Conservation (phyloP, 2,113 vertebrate species). For the Urocolius indicus region DNA sequence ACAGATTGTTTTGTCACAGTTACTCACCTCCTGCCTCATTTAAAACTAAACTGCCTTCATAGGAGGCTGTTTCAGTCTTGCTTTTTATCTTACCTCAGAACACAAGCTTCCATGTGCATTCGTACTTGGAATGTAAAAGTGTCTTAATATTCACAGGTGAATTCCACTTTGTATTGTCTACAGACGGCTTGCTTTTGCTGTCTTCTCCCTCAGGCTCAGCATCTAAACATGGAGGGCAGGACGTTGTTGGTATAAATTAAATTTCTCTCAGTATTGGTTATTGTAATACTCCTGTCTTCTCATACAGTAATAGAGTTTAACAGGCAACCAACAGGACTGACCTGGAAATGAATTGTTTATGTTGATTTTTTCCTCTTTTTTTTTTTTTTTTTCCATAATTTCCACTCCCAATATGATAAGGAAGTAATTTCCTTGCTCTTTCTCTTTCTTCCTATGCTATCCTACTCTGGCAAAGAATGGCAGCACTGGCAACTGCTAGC, state of each 20-base stretch:
- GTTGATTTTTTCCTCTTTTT: not conserved
- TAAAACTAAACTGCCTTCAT: not conserved
- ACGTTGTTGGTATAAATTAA: not conserved
- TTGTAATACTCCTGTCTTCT: not conserved
- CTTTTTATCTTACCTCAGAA: not conserved
- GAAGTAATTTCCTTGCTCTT: not conserved
- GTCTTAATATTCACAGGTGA: not conserved
- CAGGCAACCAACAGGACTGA: not conserved
- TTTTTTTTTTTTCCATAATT: not conserved
- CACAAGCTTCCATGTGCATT: not conserved
- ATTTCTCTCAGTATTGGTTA: not conserved
- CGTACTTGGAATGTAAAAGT: accelerated
- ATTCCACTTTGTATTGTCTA: not conserved
- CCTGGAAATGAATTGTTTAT: not conserved
- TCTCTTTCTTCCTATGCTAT: not conserved
- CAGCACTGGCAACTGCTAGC: not conserved
- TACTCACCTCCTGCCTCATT: not conserved
- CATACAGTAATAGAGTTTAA: not conserved
- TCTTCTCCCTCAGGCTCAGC: not conserved
- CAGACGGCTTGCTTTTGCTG: not conserved
- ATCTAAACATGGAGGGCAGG: not conserved
- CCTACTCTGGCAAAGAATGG: not conserved
- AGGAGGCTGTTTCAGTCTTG: not conserved
- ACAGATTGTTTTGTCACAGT: not conserved
- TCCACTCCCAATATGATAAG: not conserved